Percentiles rank a stretch among this genome's conserved stretches.
These are phyloP conservation scores for Microhierax caerulescens DNA, from an alignment of 2,797 vertebrate species.

Conservation along the genomic window DNA sequence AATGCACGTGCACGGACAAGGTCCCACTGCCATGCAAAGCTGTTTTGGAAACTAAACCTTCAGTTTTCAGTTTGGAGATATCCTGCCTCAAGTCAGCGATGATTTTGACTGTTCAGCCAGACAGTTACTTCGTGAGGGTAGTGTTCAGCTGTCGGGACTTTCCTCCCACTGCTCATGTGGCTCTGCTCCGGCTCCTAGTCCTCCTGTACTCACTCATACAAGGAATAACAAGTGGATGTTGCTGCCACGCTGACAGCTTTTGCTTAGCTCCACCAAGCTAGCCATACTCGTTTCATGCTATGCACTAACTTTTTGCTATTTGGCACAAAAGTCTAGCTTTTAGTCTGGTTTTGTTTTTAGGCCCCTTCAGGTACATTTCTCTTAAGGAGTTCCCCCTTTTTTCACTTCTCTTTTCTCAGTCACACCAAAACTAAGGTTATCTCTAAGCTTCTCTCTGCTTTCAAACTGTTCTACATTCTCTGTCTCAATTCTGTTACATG, in stretches of 20 bases:
- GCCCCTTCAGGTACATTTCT: neutral
- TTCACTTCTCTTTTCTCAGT: neutral
- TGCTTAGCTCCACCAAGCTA: neutral
- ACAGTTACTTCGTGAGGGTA: neutral
- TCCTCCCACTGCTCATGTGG: neutral
- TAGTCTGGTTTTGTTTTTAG: neutral
- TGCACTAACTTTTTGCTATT: neutral
- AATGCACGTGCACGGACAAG: fast-evolving
- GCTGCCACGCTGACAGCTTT: neutral
- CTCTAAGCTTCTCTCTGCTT: slow-evolving; percentile 29
- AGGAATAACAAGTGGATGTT: neutral
- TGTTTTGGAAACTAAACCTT: neutral
- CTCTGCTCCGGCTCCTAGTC: neutral
- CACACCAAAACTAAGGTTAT: neutral
- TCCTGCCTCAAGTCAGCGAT: neutral
- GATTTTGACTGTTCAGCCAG: neutral
- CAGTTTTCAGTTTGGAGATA: neutral
- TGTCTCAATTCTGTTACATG: slow-evolving; percentile 47
- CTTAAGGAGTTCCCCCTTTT: neutral
- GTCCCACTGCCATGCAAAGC: neutral
- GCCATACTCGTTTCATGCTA: neutral
- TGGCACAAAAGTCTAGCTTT: neutral
- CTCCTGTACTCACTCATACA: neutral
- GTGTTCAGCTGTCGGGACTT: neutral
- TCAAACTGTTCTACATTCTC: slow-evolving; percentile 56